Evolutionary conservation across 1,140 invertebrate species (phyloP), one percentile per base, ranked within the genome.

Genomic region (Drosophila subobscura): DNA sequence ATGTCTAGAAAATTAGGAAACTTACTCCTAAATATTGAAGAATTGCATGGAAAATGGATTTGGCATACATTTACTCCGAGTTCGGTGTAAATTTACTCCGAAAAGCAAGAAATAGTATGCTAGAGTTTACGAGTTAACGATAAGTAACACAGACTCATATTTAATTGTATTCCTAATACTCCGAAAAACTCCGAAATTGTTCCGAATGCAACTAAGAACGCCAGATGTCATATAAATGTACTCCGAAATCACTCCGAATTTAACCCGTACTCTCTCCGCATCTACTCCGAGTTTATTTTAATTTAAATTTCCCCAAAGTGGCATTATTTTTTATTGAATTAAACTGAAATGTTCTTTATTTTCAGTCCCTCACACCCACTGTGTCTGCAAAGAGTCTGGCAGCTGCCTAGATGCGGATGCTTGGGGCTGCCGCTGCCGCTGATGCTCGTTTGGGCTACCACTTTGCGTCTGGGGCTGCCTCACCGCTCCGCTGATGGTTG

Each of bases 341-440:
- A 5, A 20, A 7, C 2, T 20, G 7, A 5, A 54, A 12, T 12
- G 33, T 12, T 37, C 10, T 4, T 7, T 4, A 12, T 44, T 37
- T 44, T 2, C 6, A 7, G 7, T 20, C 14, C 8, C 0, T 1
- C 2, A 27, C 7, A 16, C 29, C 61, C 79, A 84, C 58, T 61
- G 79, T 84, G 49, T 53, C 50, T 59, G 61, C 74, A 51, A 47
- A 70, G 70, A 71, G 65, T 73, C 67, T 73, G 51, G 67, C 77
- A 67, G 78, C 78, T 81, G 78, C 73, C 79, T 77, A 73, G 65
- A 37, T 74, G 71, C 61, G 56, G 68, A 65, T 79, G 80, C 80
- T 85, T 49, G 61, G 81, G 80, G 80, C 56, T 47, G 46, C 45
- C 25, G 42, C 33, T 23, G 67, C 20, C 14, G 51, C 41, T 60